Base-by-base conservation (phyloP, 1,140 invertebrate species). In the Panagrolaimus sp. region DNA sequence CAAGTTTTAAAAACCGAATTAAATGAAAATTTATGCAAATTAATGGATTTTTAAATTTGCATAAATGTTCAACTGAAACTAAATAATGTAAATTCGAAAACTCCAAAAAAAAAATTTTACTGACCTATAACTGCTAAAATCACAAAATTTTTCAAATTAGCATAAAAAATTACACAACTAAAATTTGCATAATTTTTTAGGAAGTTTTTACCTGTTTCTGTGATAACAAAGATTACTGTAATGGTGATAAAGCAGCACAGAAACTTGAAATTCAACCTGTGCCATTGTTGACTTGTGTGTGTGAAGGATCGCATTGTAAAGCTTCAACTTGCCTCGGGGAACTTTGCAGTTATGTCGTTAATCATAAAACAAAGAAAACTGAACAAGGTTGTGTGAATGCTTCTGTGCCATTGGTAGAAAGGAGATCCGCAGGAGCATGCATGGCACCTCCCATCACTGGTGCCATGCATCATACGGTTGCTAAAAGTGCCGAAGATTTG, bases 401-500 rank as follows among this genome's bases (percentile, higher is more conserved):
- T 5, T 81, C 80, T 17, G 75, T 81, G 38, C 80, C 80, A 4
- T 52, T 82, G 17, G 65, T 82, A 9, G 82, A 82, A 71, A 46
- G 82, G 46, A 55, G 82, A 44, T 71, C 78, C 1, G 69, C 70
- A 38, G 80, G 82, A 3, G 76, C 82, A 0, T 82, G 80, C 63
- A 83, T 83, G 80, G 69, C 77, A 0, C 80, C 80, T n/a, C 82
- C 80, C 14, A 82, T 82, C 15, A 82, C 81, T 64, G 80, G 80
- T 44, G 79, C 81, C 9, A 82, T 82, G 80, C 80, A 82, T 71
- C 81, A 82, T 52, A 69, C 65, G 38, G 66, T 83, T 14, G 79
- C 79, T 0, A 70, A 80, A 63, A 64, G 65, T 8, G 77, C 79
- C 1, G 71, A 78, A 24, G 80, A 83, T 15, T 68, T 82, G n/a